Conservation (phyloP, 1,140 invertebrate genomes). For the Teleogryllus occipitalis region DNA sequence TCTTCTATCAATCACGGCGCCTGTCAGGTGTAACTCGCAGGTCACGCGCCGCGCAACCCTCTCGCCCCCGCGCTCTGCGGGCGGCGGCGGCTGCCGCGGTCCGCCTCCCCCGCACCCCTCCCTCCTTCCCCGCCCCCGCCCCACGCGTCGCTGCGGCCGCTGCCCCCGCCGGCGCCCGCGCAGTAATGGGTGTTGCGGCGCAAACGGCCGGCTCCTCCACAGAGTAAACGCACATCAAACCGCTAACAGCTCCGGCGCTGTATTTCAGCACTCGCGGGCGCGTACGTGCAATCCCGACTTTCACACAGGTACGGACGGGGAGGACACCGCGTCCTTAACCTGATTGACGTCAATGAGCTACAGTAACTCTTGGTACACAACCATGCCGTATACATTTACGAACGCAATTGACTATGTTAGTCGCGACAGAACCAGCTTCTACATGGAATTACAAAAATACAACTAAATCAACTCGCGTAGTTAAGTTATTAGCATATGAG, state of each 20-base stretch:
- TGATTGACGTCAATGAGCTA: constrained; percentile 4
- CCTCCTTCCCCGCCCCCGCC: too few relatives aligned
- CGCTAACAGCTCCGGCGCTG: neutral
- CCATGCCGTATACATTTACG: neutral
- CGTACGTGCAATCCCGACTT: neutral
- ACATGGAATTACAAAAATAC: neutral
- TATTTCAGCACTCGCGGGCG: neutral
- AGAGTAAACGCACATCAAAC: neutral
- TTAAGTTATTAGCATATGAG: too few relatives aligned
- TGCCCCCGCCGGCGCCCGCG: too few relatives aligned
- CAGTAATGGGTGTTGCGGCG: neutral
- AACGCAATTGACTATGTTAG: neutral
- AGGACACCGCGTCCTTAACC: neutral
- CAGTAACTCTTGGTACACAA: neutral
- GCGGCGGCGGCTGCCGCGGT: too few relatives aligned
- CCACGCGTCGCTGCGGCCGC: too few relatives aligned
- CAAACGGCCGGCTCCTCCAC: neutral
- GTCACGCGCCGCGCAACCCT: neutral
- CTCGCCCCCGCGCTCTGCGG: neutral
- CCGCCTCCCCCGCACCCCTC: too few relatives aligned
- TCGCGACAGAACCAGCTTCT: neutral
- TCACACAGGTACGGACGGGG: neutral
- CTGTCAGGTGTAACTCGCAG: neutral
- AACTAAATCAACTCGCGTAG: neutral
- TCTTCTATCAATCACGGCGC: neutral